Evolutionary conservation across 37 sponge, comb jelly and placozoan species (phyloP).

Genomic region (Chondrosia reniformis): DNA sequence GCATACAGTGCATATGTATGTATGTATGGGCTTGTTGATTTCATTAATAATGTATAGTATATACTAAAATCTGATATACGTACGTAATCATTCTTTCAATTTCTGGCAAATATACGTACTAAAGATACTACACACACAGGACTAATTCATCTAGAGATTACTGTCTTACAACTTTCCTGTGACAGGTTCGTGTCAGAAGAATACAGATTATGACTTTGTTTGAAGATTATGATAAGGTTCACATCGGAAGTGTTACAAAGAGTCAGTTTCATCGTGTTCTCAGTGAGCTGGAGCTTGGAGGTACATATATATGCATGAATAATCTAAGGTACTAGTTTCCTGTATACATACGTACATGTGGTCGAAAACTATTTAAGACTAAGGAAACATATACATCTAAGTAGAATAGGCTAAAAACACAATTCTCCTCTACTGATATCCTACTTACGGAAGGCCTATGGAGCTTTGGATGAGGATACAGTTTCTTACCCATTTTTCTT

Average conservation of each 20-base stretch:
- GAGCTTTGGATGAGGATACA: too few species aligned
- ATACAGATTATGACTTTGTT: conserved; percentile 84
- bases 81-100: neutral
- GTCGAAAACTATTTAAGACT: too few species aligned
- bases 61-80: neutral
- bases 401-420: too few species aligned
- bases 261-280: conserved; percentile 91
- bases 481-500: too few species aligned
- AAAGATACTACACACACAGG: neutral
- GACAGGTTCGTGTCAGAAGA: conserved; percentile 74
- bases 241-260: conserved; percentile 81
- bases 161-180: neutral
- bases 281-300: conserved; percentile 61
- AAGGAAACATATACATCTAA: too few species aligned
- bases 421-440: too few species aligned
- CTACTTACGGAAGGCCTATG: too few species aligned
- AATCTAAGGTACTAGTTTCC: too few species aligned
- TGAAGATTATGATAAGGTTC: conserved; percentile 87
- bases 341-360: too few species aligned
- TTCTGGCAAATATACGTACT: neutral
- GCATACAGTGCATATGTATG: neutral
- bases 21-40: neutral
- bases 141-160: neutral
- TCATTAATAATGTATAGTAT: neutral
- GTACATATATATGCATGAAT: too few species aligned